These are phyloP conservation scores for Corticium candelabrum DNA, from an alignment of 37 sponge, comb jelly and placozoan species.

Conservation along the genomic window DNA sequence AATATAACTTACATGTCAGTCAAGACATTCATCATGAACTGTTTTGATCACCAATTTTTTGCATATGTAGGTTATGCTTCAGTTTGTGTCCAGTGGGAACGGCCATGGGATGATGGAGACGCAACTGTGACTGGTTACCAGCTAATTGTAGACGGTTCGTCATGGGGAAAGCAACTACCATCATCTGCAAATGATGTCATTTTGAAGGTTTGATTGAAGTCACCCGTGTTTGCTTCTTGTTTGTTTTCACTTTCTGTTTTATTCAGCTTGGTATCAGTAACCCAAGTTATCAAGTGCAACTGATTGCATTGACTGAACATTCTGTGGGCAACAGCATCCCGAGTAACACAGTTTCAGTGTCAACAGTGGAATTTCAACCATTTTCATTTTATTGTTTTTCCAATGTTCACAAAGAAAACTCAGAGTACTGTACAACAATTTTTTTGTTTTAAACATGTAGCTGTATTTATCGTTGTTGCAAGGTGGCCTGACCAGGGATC, in stretches of 20 bases:
- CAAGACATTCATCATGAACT: too few species aligned
- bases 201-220: background rate
- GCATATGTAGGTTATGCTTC: background rate
- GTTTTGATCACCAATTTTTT: too few species aligned
- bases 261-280: background rate
- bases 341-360: background rate
- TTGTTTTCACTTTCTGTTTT: background rate
- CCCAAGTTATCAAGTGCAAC: background rate
- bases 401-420: background rate
- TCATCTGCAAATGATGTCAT: background rate
- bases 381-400: background rate
- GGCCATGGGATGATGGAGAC: background rate
- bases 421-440: too few species aligned
- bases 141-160: background rate
- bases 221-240: background rate
- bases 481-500: constrained; percentile 1
- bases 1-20: too few species aligned
- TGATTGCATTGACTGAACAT: background rate
- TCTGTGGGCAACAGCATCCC: background rate
- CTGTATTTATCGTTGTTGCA: too few species aligned
- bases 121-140: background rate
- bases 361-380: background rate
- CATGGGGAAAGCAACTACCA: background rate
- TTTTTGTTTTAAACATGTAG: too few species aligned
- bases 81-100: background rate